Base-by-base conservation (phyloP, 1,140 invertebrate genomes). In the Maniola jurtina region DNA sequence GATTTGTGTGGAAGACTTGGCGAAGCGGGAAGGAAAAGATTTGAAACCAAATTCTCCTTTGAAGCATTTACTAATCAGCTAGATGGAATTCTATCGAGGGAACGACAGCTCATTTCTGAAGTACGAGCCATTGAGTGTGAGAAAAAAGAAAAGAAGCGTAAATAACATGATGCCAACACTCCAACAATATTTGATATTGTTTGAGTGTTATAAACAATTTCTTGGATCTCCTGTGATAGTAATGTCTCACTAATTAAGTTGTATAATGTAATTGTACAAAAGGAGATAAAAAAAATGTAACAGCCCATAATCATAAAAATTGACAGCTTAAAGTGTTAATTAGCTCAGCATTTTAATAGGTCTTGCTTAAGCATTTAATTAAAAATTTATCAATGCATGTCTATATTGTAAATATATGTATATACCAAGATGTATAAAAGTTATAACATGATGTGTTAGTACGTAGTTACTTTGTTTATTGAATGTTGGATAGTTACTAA, bases 41-140 rank as follows among this genome's bases (percentile, higher is more conserved):
- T 98, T 71, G 90, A 94, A 59, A 92, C 94, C 11, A 93, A 93
- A 70, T 98, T 98, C 90, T 97, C 96, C 3, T 97, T 96, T 89
- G 88, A 94, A 72, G 93, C 94, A 33, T 98, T 97, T 83, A 92
- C 93, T 10, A 89, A 93, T 13, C 92, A 95, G 63, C 82, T 97
- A 14, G 93, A 95, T 79, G 82, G 88, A 10, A 92, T 95, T 64
- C 77, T 96, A 35, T 89, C 79, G 14, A 84, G 91, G 16, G 88
- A 90, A 55, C 79, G 85, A 45, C 86, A 89, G 64, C 73, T 86
- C 10, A 83, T 87, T 15, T 88, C 86, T 42, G 86, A 88, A 67
- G 83, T 77, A 2, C 72, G 86, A 50, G 83, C 84, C 6, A 81
- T 87, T 61, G 85, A 89, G 50, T 81, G 79, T 80, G 86, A 88